phyloP scores from a whole-genome alignment of 1,140 invertebrate species.

The Pollicipes pollicipes region DNA sequence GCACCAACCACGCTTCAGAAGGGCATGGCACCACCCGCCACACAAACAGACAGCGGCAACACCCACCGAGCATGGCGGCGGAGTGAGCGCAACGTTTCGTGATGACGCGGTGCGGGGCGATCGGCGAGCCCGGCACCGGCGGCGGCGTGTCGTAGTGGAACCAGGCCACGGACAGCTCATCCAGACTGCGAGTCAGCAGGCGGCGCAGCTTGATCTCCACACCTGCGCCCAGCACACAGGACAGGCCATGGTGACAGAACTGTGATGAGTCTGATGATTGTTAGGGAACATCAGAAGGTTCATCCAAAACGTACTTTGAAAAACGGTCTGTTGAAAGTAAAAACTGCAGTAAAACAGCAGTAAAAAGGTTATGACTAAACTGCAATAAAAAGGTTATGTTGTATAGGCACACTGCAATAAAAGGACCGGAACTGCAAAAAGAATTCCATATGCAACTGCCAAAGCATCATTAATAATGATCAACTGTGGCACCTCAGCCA shows the following conservation, averaged over 20 bases:
- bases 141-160: background rate
- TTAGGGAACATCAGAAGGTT: no score
- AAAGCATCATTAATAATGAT: constrained; percentile 24
- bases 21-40: no score
- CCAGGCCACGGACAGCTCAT: background rate
- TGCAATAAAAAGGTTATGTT: no score
- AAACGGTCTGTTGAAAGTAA: no score
- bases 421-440: no score
- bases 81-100: background rate
- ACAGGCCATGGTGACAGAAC: background rate
- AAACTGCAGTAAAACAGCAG: background rate
- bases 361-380: no score
- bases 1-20: no score
- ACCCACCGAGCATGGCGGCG: background rate
- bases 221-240: background rate
- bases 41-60: background rate
- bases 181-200: background rate
- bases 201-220: background rate
- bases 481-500: no score
- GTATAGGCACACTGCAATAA: no score
- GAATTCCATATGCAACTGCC: no score
- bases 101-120: background rate
- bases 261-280: background rate
- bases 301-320: no score
- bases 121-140: background rate